phyloP scores from a whole-genome alignment of 2,113 vertebrate species.

The Boulengeromyrus knoepffleri region DNA sequence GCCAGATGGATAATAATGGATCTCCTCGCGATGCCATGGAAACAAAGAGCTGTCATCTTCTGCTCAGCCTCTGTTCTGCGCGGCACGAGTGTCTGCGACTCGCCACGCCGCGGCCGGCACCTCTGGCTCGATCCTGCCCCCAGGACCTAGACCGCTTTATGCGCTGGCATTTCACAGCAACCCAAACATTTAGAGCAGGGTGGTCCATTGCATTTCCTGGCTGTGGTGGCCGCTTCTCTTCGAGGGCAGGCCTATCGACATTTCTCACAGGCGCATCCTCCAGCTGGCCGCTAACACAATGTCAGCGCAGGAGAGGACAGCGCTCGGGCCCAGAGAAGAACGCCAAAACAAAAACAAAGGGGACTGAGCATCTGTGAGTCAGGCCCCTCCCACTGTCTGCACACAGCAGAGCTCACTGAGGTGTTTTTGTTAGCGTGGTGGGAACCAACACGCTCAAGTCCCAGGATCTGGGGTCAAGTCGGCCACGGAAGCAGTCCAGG shows the following conservation, averaged over 20 bases:
- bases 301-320: neutral
- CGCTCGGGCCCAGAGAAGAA: neutral
- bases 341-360: neutral
- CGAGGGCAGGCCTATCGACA: neutral
- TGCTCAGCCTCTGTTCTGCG: neutral
- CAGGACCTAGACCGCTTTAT: neutral
- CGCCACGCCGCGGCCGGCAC: neutral
- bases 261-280: neutral
- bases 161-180: neutral
- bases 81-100: neutral
- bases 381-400: neutral
- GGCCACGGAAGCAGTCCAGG: neutral
- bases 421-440: neutral
- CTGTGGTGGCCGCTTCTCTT: neutral
- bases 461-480: neutral
- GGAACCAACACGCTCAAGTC: neutral
- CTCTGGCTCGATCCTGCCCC: neutral
- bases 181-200: neutral
- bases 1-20: slow-evolving; percentile 14
- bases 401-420: neutral
- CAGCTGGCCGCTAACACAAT: neutral
- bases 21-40: neutral
- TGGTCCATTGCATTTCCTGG: neutral
- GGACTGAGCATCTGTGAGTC: neutral
- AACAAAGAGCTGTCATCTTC: neutral